Base-by-base conservation (phyloP, 2,113 vertebrate species). In the Callocephalon fimbriatum region DNA sequence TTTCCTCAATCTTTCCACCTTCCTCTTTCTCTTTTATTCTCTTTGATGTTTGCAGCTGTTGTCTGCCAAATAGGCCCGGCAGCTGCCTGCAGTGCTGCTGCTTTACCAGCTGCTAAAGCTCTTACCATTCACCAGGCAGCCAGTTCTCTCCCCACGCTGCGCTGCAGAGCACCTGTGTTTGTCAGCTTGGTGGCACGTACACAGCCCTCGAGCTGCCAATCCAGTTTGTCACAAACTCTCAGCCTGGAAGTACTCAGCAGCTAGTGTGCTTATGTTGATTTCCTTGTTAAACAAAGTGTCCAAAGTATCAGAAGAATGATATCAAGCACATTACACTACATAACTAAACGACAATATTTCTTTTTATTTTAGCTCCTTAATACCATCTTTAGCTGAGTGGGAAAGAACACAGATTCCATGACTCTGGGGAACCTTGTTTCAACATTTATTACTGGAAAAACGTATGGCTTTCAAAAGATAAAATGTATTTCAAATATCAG, bases 391-490 rank as follows among this genome's bases (percentile, higher is more conserved):
- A 58, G 35, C 88, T 78, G 80, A 81, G 72, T 20, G 56, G 63
- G 76, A 88, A 32, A 50, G 67, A 73, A 67, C 35, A 42, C 19
- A 74, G 53, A 38, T 63, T 88, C 27, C 37, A 7, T 15, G 50
- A 48, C 45, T 18, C 35, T 35, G 22, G 75, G 72, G 59, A 81
- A 80, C 10, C 44, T 81, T n/a, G 26, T 78, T 93, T 87, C 86
- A 93, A 45, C 47, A 29, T 63, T 75, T 81, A n/a, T 78, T 78
- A 48, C 27, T 84, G 73, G 87, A 19, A 91, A 88, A 78, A 94
- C 1, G 0, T 68, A 37, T 37, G 51, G 38, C 38, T 93, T 94
- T 88, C 4, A 4, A 86, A 95, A 86, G 83, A 80, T 47, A 72
- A 74, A 86, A 81, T 81, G 10, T 51, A 75, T 93, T 95, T 84